Base-by-base conservation (phyloP, 2,797 vertebrate genomes). In the Trichosurus vulpecula region DNA sequence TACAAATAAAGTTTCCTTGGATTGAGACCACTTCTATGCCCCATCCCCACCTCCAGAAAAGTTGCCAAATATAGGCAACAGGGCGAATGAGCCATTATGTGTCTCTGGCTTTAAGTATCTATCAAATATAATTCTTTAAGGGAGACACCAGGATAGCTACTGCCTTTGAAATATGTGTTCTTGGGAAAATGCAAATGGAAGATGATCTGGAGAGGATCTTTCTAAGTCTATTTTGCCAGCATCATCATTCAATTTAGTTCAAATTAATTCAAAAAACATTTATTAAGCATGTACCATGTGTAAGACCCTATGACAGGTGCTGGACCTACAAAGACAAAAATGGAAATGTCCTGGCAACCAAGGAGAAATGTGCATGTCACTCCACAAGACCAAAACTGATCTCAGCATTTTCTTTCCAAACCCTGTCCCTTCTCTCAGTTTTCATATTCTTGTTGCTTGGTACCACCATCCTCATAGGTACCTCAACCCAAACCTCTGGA, bases 91-190 rank as follows among this genome's bases (percentile, higher is more conserved):
- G 41, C 57, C 74, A 19, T 30, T 31, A 10, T n/a, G 27, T 87
- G 22, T 3, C 30, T 74, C 56, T 81, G 56, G 81, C 94, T 96
- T 92, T 81, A 55, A 92, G 55, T 87, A 74, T 54, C 66, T 61
- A 57, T 51, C 41, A 87, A 47, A 87, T 87, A 81, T 25, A 81
- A 81, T 81, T 81, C 22, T 87, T 87, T 87, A 51, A 87, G 87
- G 25, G 41, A 47, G n/a, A 87, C 22, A 81, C 2, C 30, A 81
- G n/a, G 19, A 81, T 47, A 87, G 22, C 22, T 87, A 87, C 13
- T 51, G 41, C 8, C 41, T 87, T 27, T 47, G 74, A 87, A 87
- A 29, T 87, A 10, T 51, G 27, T 29, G 25, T 51, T 2, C 41
- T 81, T 47, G 22, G 74, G 41, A 81, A 81, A 41, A 81, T 47